Conservation (phyloP, 1,140 invertebrate species). For the Samia ricini region DNA sequence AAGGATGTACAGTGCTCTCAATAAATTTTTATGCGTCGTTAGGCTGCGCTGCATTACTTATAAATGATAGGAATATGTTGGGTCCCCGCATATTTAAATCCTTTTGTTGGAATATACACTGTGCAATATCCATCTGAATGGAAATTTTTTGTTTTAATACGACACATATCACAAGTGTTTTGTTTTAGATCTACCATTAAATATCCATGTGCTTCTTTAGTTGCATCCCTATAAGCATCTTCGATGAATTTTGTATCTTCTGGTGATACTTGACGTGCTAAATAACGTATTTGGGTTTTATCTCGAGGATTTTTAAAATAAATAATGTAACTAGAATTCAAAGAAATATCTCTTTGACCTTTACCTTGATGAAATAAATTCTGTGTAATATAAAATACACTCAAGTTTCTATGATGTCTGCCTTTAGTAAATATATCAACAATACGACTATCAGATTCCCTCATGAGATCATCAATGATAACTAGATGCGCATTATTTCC, state of each 20-base stretch:
- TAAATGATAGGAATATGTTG: conserved; percentile 25
- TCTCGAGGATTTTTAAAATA: too few relatives aligned
- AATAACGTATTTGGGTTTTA: too few relatives aligned
- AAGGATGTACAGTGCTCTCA: too few relatives aligned
- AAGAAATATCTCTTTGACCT: too few relatives aligned
- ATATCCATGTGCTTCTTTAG: conserved; percentile 43
- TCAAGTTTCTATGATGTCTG: too few relatives aligned
- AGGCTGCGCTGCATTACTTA: too few relatives aligned
- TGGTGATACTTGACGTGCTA: conserved; percentile 31
- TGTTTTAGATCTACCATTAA: conserved; percentile 53
- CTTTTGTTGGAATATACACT: background rate
- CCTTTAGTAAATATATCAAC: conserved; percentile 37
- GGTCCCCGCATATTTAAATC: too few relatives aligned
- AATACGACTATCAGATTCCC: conserved; percentile 46
- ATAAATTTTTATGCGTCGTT: too few relatives aligned
- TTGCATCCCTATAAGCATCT: conserved; percentile 60
- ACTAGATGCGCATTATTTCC: conserved; percentile 36
- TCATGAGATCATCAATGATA: conserved; percentile 65
- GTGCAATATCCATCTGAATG: conserved; percentile 3
- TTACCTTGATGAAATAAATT: too few relatives aligned
- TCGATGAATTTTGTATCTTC: conserved; percentile 55
- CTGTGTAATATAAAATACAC: too few relatives aligned
- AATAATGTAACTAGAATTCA: too few relatives aligned
- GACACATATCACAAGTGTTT: conserved; percentile 14
- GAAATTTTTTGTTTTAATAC: conserved; percentile 34